Conservation (phyloP, 2,888 invertebrate genomes). For the Acheta domesticus region DNA sequence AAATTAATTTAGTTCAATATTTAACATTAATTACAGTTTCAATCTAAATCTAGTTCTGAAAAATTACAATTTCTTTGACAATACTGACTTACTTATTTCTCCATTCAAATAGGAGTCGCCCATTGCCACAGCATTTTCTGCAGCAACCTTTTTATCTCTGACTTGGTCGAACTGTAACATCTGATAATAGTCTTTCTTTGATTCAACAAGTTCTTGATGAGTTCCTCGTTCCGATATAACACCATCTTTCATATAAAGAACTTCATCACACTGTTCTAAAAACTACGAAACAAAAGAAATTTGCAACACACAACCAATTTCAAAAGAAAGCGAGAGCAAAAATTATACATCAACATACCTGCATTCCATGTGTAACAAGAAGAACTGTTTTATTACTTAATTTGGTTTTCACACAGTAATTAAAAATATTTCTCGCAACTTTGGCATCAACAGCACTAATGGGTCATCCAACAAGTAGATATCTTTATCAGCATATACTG, state of each 20-base stretch:
- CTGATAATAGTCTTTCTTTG: conserved; percentile 45
- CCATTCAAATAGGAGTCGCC: conserved; percentile 22
- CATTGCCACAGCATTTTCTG: not conserved
- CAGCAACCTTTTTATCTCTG: conserved; percentile 33
- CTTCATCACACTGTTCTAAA: conserved; percentile 50
- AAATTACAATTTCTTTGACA: not conserved
- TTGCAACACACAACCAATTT: conserved; percentile 37
- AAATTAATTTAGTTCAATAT: too few species aligned
- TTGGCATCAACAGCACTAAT: conserved; percentile 57
- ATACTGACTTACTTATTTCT: not conserved
- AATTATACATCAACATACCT: conserved; percentile 39
- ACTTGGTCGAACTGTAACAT: conserved; percentile 40
- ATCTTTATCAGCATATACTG: conserved; percentile 48
- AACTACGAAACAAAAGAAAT: conserved; percentile 44
- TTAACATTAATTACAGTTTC: too few species aligned
- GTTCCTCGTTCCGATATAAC: conserved; percentile 48
- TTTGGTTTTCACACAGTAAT: conserved; percentile 46
- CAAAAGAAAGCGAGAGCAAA: not conserved
- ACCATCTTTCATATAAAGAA: conserved; percentile 51
- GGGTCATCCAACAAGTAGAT: conserved; percentile 57
- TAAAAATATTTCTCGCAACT: conserved; percentile 56
- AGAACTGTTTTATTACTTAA: conserved; percentile 46
- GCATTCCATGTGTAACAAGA: conserved; percentile 46
- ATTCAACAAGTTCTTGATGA: conserved; percentile 47
- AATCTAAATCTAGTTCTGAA: not conserved